phyloP scores from a whole-genome alignment of 2,113 vertebrate species.

The Equus quagga region DNA sequence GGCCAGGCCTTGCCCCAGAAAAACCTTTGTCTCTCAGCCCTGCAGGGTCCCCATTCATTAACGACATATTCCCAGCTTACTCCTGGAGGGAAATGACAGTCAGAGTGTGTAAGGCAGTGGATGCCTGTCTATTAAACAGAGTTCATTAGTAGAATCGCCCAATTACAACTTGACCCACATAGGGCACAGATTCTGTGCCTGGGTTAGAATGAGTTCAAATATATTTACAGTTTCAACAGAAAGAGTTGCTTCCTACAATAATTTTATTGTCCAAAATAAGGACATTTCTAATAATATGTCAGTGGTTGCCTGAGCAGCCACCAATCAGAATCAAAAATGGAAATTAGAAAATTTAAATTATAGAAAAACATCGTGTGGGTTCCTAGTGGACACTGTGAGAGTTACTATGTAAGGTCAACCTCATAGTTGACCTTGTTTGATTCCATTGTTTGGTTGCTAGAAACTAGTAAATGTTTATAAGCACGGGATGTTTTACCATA shows the following conservation, averaged over 20 bases:
- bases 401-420: background rate
- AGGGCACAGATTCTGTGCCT: background rate
- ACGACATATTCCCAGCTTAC: background rate
- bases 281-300: background rate
- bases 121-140: background rate
- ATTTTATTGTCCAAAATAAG: background rate
- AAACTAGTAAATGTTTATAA: background rate
- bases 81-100: background rate
- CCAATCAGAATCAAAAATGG: background rate
- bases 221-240: background rate
- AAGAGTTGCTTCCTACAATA: background rate
- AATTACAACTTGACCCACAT: background rate
- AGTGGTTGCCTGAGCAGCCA: background rate
- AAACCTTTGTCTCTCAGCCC: background rate
- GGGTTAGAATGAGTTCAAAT: background rate
- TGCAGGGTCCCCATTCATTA: background rate
- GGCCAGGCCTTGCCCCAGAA: background rate
- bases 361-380: background rate
- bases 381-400: background rate
- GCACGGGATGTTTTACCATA: background rate
- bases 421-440: background rate
- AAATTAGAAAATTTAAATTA: background rate
- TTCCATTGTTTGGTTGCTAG: background rate
- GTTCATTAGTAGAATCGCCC: background rate
- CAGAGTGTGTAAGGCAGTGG: background rate